Evolutionary conservation across 1,140 invertebrate genomes (phyloP).

Genomic region (Lasioglossum albipes): DNA sequence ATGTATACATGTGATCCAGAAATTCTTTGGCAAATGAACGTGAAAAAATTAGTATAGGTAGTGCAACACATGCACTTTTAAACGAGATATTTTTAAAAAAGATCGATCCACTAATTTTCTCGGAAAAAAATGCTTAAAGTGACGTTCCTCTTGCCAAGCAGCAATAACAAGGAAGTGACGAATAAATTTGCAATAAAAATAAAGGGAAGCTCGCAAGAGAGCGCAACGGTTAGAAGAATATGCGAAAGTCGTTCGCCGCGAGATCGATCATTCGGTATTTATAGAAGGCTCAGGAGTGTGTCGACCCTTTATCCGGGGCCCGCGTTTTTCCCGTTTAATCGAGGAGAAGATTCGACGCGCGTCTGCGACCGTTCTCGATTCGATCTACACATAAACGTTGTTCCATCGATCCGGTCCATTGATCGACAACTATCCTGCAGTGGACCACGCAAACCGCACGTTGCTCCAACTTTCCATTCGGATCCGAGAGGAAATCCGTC

Average conservation of each 20-base stretch:
- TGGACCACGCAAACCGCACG: too few species aligned
- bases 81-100: too few species aligned
- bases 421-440: not conserved
- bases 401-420: not conserved
- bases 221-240: not conserved
- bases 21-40: too few species aligned
- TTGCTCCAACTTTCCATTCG: not conserved
- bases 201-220: too few species aligned
- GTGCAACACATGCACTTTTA: too few species aligned
- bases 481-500: not conserved
- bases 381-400: not conserved
- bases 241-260: not conserved
- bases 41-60: too few species aligned
- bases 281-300: not conserved
- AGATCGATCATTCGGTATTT: constrained; percentile 14
- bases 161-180: too few species aligned
- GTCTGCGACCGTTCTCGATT: constrained; percentile 19
- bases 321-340: constrained; percentile 21
- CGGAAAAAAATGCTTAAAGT: too few species aligned
- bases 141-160: too few species aligned
- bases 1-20: too few species aligned
- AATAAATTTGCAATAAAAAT: too few species aligned
- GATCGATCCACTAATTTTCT: too few species aligned
- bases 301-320: constrained; percentile 9
- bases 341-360: not conserved